phyloP scores from a whole-genome alignment of 2,888 invertebrate species.

The Bruchidius siliquastri region DNA sequence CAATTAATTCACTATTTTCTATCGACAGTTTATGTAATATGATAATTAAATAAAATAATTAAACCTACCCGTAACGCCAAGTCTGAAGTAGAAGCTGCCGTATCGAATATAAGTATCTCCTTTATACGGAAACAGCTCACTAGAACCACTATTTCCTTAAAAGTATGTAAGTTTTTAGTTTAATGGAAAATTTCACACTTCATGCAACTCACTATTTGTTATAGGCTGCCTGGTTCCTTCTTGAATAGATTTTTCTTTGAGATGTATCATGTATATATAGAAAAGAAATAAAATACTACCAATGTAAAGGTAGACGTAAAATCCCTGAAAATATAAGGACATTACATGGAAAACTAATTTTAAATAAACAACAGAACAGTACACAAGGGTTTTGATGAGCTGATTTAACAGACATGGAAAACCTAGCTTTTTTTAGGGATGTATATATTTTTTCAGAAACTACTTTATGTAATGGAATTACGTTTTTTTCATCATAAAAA shows the following conservation, averaged over 20 bases:
- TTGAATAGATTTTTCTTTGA: slow-evolving; percentile 48
- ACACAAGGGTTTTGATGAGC: too few species aligned
- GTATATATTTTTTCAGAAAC: too few species aligned
- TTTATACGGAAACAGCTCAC: slow-evolving; percentile 5
- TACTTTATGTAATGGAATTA: too few species aligned
- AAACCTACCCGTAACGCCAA: slow-evolving; percentile 70
- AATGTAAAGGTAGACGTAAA: slow-evolving; percentile 76
- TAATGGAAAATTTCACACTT: neutral
- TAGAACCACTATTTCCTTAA: slow-evolving; percentile 4
- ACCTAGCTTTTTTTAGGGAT: too few species aligned
- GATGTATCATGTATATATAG: slow-evolving; percentile 56
- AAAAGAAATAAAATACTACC: slow-evolving; percentile 73
- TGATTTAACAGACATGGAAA: too few species aligned
- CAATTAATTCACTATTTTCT: too few species aligned
- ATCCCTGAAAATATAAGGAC: slow-evolving; percentile 76
- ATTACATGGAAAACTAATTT: too few species aligned
- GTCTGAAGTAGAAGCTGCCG: slow-evolving; percentile 81
- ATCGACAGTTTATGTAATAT: too few species aligned
- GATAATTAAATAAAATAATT: too few species aligned
- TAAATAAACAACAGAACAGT: too few species aligned
- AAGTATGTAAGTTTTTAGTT: neutral
- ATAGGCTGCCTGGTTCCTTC: neutral
- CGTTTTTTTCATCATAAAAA: too few species aligned
- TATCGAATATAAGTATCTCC: slow-evolving; percentile 50
- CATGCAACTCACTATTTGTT: neutral